Evolutionary conservation across 2,113 vertebrate species (phyloP), one percentile per base, ranked within the genome.

Genomic region (Camelus bactrianus): DNA sequence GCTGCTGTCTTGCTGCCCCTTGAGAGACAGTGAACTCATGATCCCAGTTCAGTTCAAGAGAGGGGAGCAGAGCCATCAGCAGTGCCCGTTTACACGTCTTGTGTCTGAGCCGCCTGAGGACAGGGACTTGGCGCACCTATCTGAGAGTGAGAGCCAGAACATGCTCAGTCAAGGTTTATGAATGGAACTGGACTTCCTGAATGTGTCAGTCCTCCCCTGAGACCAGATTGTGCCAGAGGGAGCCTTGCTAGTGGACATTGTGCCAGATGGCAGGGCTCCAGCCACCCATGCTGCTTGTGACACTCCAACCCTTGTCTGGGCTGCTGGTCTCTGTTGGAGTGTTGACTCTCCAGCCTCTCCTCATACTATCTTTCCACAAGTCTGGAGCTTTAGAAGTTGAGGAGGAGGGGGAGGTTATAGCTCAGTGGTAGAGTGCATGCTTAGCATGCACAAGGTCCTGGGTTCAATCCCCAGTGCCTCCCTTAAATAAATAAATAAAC

Each of bases 21-120:
- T 46, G 58, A 95, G n/a, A 81, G 60, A 93, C 20, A 72, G 11
- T 62, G 52, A 91, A 12, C 69, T 81, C 87, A 89, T 46, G 65
- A 62, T 76, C 84, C 97, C 50, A 46, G 35, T 52, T 93, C 46
- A 70, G 42, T 82, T 15, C 64, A 83, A 88, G 67, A 85, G 26
- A 77, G 1, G 46, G 64, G 48, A 93, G 9, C 58, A 88, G 70
- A 94, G 62, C 48, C 19, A 2, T 72, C 46, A 30, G 64, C 14
- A 54, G 82, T 42, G 42, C 19, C 11, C 65, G 52, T 97, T 97
- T 75, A 94, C 50, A 83, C 14, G 8, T 35, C 38, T 22, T 54
- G 15, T 80, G 70, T 52, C 56, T 14, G 62, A 73, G 58, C 42
- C 62, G 79, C 56, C 90, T 54, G 64, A 82, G 87, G 62, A 76